Evolutionary conservation across 2,888 invertebrate genomes (phyloP).

Genomic region (Empis stercorea): DNA sequence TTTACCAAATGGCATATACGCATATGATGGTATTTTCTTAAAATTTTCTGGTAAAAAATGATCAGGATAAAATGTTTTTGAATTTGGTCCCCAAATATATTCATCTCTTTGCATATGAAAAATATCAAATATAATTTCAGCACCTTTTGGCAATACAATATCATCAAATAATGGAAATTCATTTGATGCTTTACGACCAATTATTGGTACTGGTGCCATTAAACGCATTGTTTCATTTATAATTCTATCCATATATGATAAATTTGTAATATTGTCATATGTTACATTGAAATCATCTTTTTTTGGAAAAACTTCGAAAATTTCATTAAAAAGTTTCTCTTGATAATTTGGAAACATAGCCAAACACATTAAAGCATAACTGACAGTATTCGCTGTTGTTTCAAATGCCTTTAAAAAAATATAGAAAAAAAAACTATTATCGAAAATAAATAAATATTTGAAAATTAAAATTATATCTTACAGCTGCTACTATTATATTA

Average conservation of each 20-base stretch:
- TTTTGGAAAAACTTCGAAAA: slow-evolving; percentile 11
- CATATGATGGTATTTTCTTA: slow-evolving; percentile 26
- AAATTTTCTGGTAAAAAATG: slow-evolving; percentile 12
- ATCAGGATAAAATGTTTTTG: not conserved
- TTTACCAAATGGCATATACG: slow-evolving; percentile 31
- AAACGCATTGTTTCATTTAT: not conserved
- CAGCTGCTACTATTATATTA: slow-evolving; percentile 18
- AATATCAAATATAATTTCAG: not conserved
- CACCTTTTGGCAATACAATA: not conserved
- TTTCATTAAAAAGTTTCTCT: slow-evolving; percentile 18
- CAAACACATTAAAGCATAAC: slow-evolving; percentile 15
- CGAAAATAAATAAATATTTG: not conserved
- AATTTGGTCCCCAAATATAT: not conserved
- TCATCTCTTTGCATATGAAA: not conserved
- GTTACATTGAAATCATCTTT: slow-evolving; percentile 7
- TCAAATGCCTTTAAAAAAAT: slow-evolving; percentile 18
- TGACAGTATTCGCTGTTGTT: slow-evolving; percentile 18
- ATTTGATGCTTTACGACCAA: not conserved
- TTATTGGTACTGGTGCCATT: not conserved
- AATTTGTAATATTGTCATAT: slow-evolving; percentile 10
- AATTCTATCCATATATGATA: not conserved
- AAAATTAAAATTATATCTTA: slow-evolving; percentile 11
- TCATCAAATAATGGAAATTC: slow-evolving; percentile 6
- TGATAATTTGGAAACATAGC: slow-evolving; percentile 21
- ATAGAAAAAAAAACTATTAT: not conserved